Evolutionary conservation across 2,797 vertebrate species (phyloP).

Genomic region (Pogoniulus pusillus): DNA sequence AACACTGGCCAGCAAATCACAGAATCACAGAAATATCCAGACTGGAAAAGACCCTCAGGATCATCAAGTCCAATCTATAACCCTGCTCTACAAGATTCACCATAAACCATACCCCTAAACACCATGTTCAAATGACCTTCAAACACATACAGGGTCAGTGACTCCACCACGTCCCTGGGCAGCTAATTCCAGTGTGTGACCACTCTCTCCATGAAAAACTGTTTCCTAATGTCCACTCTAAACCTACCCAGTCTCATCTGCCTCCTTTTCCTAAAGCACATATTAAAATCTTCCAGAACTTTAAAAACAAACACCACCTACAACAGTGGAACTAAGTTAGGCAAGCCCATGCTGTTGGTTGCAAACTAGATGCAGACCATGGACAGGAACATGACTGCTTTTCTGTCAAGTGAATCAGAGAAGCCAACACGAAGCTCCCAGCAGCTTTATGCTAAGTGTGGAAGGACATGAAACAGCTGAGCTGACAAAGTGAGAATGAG

Average conservation of each 20-base stretch:
- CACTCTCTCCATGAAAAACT: too few relatives aligned
- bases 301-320: neutral
- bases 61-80: too few relatives aligned
- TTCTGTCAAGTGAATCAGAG: neutral
- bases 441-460: neutral
- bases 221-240: too few relatives aligned
- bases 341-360: neutral
- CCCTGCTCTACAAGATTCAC: too few relatives aligned
- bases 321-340: neutral
- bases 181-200: too few relatives aligned
- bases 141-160: too few relatives aligned
- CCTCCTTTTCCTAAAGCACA: neutral
- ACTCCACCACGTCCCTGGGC: too few relatives aligned
- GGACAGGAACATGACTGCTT: neutral
- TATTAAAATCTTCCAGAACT: neutral
- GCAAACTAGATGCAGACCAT: neutral
- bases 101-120: too few relatives aligned
- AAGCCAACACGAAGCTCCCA: neutral
- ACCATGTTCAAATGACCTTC: too few relatives aligned
- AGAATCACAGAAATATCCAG: too few relatives aligned
- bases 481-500: neutral
- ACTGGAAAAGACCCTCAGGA: too few relatives aligned
- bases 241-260: neutral
- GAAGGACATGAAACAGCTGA: conserved; percentile 28
- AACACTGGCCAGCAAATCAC: conserved; percentile 8